Evolutionary conservation across 1,140 invertebrate species (phyloP).

Genomic region (Drosophila fuyamai): DNA sequence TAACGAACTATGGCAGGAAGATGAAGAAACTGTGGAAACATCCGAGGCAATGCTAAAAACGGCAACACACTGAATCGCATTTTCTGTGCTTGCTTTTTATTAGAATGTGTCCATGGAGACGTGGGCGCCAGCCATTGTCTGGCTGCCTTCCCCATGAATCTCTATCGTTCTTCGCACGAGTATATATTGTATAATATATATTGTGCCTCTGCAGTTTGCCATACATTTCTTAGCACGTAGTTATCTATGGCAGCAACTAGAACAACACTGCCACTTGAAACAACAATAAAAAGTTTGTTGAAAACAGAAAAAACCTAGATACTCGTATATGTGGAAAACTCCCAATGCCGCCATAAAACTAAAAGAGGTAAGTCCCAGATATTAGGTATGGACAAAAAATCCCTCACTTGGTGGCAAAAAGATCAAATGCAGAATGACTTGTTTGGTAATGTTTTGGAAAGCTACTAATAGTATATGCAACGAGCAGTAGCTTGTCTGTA

Average conservation of each 20-base stretch:
- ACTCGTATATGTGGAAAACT: conserved; percentile 30
- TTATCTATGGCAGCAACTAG: conserved; percentile 63
- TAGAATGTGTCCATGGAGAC: conserved; percentile 80
- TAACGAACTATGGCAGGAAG: conserved; percentile 26
- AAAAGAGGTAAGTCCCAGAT: background rate
- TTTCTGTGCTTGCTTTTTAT: conserved; percentile 73
- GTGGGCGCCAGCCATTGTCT: conserved; percentile 75
- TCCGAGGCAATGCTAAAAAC: conserved; percentile 39
- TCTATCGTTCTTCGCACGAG: conserved; percentile 19
- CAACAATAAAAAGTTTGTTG: conserved; percentile 73
- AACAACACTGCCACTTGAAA: conserved; percentile 62
- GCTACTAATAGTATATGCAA: too few species aligned
- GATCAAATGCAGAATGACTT: background rate
- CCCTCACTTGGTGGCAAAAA: background rate
- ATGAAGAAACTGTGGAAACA: conserved; percentile 37
- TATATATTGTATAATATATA: conserved; percentile 24
- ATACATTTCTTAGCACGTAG: conserved; percentile 80
- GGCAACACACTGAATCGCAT: conserved; percentile 64
- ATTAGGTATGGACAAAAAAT: conserved; percentile 2
- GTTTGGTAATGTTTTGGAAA: background rate
- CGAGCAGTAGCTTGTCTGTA: too few species aligned
- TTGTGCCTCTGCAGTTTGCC: conserved; percentile 62
- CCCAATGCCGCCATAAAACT: conserved; percentile 27
- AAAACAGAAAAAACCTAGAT: conserved; percentile 44
- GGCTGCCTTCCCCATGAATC: conserved; percentile 46